Base-by-base conservation (phyloP, 2,797 vertebrate genomes). In the Thripadectes ignobilis region DNA sequence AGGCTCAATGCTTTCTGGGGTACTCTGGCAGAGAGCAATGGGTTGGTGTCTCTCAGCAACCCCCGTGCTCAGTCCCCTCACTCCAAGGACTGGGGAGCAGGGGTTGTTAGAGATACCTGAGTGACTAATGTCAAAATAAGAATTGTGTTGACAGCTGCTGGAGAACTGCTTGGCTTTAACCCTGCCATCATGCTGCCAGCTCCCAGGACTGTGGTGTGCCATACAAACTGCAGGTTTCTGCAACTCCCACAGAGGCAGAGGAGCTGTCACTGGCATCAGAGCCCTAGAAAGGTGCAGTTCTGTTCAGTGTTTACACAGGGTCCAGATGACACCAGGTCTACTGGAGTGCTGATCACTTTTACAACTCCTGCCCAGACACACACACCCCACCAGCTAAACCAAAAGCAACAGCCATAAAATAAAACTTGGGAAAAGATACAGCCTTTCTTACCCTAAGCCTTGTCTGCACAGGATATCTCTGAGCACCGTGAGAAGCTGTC, bases 61-160 rank as follows among this genome's bases (percentile, higher is more conserved):
- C 18, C 24, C 30, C 0, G 0, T 12, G 23, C n/a, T 6, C 23
- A 24, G 22, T 58, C 1, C 3, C 15, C 8, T 7, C 9, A 4
- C 23, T 4, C 16, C 1, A 32, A 66, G 43, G 51, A 58, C 3
- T 10, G 11, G 43, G 45, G 15, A 59, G 41, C 58, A 71, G 23
- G 12, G 26, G 23, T 46, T 67, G 7, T 36, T 62, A 57, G 22
- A 81, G 29, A 34, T 77, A 77, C 6, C 30, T 6, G 17, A 65
- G 48, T 48, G 36, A 66, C 16, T 52, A 16, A 62, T 10, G 20
- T 20, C 32, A 27, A 75, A 87, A 14, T 61, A 39, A 38, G 62
- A 74, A 49, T 10, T 51, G 45, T 63, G 30, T 73, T 36, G 4
- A 21, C 0, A 1, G 32, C 8, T 18, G 1, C 48, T 21, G 41